phyloP scores from a whole-genome alignment of 2,113 vertebrate species.

The Platysternon megacephalum region DNA sequence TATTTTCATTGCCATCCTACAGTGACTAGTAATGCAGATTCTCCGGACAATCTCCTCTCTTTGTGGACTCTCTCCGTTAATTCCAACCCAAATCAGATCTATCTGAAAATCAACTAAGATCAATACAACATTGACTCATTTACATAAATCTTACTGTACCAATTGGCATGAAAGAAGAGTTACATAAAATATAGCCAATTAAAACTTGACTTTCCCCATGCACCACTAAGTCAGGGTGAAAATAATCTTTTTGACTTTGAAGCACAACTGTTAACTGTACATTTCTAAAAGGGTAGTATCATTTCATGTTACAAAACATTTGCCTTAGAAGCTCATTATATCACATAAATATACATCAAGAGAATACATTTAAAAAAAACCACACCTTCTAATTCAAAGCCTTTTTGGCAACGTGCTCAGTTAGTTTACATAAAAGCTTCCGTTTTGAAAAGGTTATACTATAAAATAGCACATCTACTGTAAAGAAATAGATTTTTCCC shows the following conservation, averaged over 20 bases:
- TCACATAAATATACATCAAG: background rate
- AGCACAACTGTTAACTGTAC: background rate
- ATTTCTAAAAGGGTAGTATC: background rate
- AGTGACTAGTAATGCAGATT: background rate
- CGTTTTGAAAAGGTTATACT: background rate
- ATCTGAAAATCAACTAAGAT: accelerated
- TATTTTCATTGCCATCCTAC: accelerated
- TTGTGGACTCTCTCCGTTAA: background rate
- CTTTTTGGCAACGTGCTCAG: background rate
- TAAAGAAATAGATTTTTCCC: slow-evolving; percentile 55
- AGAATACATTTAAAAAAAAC: background rate
- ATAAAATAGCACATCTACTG: slow-evolving; percentile 56
- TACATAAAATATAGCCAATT: background rate
- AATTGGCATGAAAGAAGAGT: background rate
- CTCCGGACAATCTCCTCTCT: accelerated
- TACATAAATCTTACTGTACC: background rate
- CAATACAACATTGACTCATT: background rate
- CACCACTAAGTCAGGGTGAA: background rate
- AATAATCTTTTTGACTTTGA: background rate
- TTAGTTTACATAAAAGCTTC: slow-evolving; percentile 39
- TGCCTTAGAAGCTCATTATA: background rate
- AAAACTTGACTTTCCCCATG: background rate
- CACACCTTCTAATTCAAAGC: background rate
- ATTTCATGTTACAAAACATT: background rate
- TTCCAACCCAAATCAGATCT: background rate